phyloP scores from a whole-genome alignment of 2,797 vertebrate genomes.

The Nothura maculosa region DNA sequence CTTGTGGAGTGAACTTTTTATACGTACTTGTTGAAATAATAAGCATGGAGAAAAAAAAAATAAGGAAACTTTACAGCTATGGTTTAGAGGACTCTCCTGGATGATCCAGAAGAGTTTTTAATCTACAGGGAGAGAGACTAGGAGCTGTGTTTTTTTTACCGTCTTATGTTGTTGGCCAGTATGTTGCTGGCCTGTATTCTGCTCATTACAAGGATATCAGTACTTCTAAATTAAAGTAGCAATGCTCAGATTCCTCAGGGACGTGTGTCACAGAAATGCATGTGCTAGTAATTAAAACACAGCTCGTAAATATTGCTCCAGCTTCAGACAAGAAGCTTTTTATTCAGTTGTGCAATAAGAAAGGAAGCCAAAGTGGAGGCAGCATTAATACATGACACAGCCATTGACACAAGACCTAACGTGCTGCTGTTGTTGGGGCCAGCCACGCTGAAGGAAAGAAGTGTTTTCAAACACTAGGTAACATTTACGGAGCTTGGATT shows the following conservation, averaged over 20 bases:
- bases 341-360: neutral
- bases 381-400: neutral
- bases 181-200: neutral
- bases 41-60: neutral
- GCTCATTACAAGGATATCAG: conserved; percentile 21
- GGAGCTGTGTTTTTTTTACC: neutral
- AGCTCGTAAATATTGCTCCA: neutral
- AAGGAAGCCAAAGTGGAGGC: neutral
- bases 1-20: neutral
- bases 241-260: conserved; percentile 15
- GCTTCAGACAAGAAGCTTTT: conserved; percentile 32
- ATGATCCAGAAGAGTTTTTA: neutral
- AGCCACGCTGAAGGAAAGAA: neutral
- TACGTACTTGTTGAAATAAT: conserved; percentile 19
- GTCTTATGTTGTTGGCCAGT: neutral
- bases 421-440: accelerated
- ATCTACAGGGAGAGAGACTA: neutral
- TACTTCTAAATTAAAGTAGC: conserved; percentile 27
- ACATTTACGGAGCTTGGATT: neutral
- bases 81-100: neutral
- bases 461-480: neutral
- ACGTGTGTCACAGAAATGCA: conserved; percentile 29
- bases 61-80: neutral
- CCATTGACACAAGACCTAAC: neutral
- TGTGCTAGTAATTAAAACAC: conserved; percentile 43